Evolutionary conservation across 2,113 vertebrate species (phyloP), one percentile per base, ranked within the genome.

Genomic region (Tetrax tetrax): DNA sequence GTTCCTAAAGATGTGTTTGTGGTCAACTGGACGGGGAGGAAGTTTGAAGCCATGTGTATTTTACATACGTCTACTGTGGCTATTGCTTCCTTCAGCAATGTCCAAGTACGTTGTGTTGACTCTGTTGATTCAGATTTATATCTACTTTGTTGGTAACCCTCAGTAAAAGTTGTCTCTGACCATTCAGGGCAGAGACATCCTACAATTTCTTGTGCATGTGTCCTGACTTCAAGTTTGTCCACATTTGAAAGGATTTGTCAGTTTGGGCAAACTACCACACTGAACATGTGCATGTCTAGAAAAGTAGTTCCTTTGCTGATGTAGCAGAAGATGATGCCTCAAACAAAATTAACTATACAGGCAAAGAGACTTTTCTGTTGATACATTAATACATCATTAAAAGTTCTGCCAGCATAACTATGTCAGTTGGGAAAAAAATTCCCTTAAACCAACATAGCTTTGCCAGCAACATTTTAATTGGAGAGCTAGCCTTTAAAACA

Each of bases 381-480:
- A 54, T 74, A 38, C 56, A 66, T 74, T 70, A 86, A 89, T 90
- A 23, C n/a, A 81, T 70, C 79, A 50, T 95, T 93, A 89, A 63
- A 89, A 89, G 54, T 94, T 94, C 65, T 95, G 18, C 87, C 77
- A 94, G 64, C 21, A 25, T 93, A 89, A 81, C 77, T 91, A 23
- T 75, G 81, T 93, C 87, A 90, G 22, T 4, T 83, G 91, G 84
- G 77, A 76, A 93, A 94, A 94, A 89, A 93, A 72, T 10, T 93
- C 81, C 45, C 78, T 66, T 90, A 93, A 93, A 91, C 41, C 50
- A 96, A 61, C 15, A 47, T 37, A 69, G 78, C 74, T 91, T 79
- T 69, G 48, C 81, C 93, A 95, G 94, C 57, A 96, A 96, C 87
- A 94, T 69, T 91, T 83, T 89, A 91, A 96, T 94, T 95, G 87